Evolutionary conservation across 2,113 vertebrate genomes (phyloP).

Genomic region (Baryphthengus martii): DNA sequence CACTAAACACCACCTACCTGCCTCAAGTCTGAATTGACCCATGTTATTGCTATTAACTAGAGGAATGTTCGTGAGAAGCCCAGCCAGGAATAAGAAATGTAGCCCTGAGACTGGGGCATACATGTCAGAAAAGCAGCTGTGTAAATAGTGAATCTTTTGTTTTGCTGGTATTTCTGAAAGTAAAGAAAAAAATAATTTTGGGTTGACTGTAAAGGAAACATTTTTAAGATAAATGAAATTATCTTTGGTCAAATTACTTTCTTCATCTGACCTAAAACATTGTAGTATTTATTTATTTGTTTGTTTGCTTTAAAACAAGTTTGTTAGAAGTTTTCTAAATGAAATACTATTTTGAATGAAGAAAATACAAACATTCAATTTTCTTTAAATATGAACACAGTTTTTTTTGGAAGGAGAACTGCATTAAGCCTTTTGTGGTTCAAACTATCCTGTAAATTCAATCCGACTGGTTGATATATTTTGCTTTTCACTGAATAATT

Average conservation of each 20-base stretch:
- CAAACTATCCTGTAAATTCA: background rate
- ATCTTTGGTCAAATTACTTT: background rate
- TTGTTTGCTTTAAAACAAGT: background rate
- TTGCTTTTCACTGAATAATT: background rate
- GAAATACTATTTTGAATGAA: background rate
- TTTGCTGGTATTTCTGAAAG: background rate
- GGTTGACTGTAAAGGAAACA: background rate
- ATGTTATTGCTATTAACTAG: slow-evolving; percentile 12
- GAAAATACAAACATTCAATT: background rate
- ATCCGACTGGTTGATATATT: background rate
- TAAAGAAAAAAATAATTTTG: background rate
- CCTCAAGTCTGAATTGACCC: background rate
- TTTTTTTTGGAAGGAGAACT: background rate
- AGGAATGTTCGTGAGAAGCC: slow-evolving; percentile 28
- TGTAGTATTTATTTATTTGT: background rate
- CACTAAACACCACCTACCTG: background rate
- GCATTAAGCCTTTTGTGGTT: background rate
- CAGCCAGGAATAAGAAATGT: slow-evolving; percentile 54
- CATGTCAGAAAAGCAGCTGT: slow-evolving; percentile 44
- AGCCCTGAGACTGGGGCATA: background rate
- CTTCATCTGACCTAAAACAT: background rate
- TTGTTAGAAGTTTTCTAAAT: background rate
- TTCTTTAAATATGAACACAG: background rate
- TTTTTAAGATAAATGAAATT: background rate
- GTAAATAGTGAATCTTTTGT: slow-evolving; percentile 39